Evolutionary conservation across 30 jellyfish, hydroid and myxozoan genomes (phyloP), one percentile per base, ranked within the genome.

Genomic region (Turritopsis rubra): DNA sequence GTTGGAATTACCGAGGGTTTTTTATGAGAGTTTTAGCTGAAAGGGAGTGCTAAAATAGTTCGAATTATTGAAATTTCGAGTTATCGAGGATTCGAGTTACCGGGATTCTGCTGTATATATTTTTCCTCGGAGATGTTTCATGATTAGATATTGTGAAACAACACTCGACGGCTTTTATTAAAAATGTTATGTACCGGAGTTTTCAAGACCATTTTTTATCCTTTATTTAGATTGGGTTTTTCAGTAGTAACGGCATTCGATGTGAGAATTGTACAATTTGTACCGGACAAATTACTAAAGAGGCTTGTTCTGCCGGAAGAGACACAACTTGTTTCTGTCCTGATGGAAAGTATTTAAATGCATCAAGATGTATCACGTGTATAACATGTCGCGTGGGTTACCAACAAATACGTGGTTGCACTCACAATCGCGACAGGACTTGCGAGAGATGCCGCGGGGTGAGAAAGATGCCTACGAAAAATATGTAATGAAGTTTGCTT

Each of bases 361-460:
- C 16, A 22, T 68, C 77, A 19, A 68, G 9, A 8, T 68, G 77
- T 68, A 23, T 23, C 77, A 68, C 28, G 77, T 68, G 77, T 68
- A 68, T 8, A 68, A 27, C 30, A 22, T 68, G 77, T 27, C 77
- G 16, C 19, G 17, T 27, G 28, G 77, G 77, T 68, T 68, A 68
- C 30, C 30, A 68, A 23, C 31, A n/a, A 17, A 7, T 27, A 19
- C 77, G 30, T 27, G 77, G 30, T 7, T 68, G 77, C 77, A 22
- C 31, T 9, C 30, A 68, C 30, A 68, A 68, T 27, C 28, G 30
- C 31, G 77, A 68, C 30, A 23, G 77, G 9, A 68, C 21, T 23
- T 68, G 77, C 30, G 30, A 68, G 77, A 68, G 9, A 68, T 68
- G 77, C 19, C 77, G 23, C 19, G 31, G 19, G 77, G 77, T 68